Percentiles rank a stretch among this genome's conserved stretches.
Conservation (phyloP, 2,797 vertebrate species). For the Trematomus bernacchii region DNA sequence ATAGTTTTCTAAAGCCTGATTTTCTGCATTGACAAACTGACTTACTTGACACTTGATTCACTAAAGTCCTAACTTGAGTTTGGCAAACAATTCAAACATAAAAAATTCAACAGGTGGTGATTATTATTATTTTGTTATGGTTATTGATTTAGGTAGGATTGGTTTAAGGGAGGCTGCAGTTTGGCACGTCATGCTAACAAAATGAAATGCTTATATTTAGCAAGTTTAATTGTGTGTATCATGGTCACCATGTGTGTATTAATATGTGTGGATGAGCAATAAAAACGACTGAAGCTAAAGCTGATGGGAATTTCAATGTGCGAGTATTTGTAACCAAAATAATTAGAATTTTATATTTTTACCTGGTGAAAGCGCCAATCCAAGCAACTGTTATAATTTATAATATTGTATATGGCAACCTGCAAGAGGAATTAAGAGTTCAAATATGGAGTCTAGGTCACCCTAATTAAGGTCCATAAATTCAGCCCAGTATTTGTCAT, state of each 20-base stretch:
- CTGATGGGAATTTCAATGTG: background rate
- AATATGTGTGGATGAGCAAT: background rate
- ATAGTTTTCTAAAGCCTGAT: background rate
- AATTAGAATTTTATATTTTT: background rate
- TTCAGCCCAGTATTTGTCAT: background rate
- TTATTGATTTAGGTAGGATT: background rate
- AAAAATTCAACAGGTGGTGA: background rate
- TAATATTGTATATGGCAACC: background rate
- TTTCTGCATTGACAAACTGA: slow-evolving; percentile 8
- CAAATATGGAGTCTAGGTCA: background rate
- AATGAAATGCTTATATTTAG: background rate
- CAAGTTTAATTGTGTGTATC: background rate
- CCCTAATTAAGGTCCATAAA: slow-evolving; percentile 7
- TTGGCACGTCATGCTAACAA: background rate
- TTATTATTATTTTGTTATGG: background rate
- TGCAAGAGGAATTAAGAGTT: background rate
- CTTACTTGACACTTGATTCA: background rate
- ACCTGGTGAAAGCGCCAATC: background rate
- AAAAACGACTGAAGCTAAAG: background rate
- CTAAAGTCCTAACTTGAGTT: background rate
- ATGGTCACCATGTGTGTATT: background rate
- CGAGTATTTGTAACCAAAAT: background rate
- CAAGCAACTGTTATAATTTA: background rate
- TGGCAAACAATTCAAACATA: background rate
- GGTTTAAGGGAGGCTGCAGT: background rate